These are phyloP conservation scores for Arge pagana DNA, from an alignment of 2,888 invertebrate genomes.

Conservation along the genomic window DNA sequence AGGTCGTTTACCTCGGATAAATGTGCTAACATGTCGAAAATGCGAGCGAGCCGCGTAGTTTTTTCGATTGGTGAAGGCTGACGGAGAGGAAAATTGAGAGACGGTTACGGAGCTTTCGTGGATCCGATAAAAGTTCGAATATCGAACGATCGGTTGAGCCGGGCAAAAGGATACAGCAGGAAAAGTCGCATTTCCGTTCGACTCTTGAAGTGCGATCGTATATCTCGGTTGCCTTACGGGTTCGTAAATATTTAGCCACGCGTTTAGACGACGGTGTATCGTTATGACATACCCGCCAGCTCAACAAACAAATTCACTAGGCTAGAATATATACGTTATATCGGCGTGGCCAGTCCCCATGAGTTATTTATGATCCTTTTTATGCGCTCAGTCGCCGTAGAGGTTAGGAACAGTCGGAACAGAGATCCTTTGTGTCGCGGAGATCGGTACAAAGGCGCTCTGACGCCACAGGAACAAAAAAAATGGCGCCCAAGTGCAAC, in stretches of 20 bases:
- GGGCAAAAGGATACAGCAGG: neutral
- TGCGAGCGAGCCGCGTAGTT: too few species aligned
- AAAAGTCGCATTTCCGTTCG: conserved; percentile 17
- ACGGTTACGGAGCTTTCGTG: neutral
- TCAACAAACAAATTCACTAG: conserved; percentile 19
- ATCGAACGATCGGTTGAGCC: neutral
- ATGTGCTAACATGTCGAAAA: too few species aligned
- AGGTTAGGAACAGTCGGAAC: conserved; percentile 14
- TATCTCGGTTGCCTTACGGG: conserved; percentile 10
- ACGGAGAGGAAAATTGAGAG: neutral
- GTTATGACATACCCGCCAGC: conserved; percentile 34
- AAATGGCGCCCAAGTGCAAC: too few species aligned
- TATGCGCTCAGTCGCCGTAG: conserved; percentile 20
- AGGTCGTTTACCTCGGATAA: too few species aligned
- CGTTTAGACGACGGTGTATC: conserved; percentile 29
- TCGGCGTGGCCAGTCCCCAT: conserved; percentile 1
- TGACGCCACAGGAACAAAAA: too few species aligned
- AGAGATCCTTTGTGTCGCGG: conserved; percentile 15
- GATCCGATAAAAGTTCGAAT: conserved; percentile 5
- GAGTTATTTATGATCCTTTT: conserved; percentile 21
- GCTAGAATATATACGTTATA: conserved; percentile 5
- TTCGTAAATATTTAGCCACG: conserved; percentile 21
- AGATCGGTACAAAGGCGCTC: neutral
- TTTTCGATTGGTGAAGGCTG: too few species aligned
- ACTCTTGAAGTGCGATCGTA: conserved; percentile 13